These are phyloP conservation scores for Sturnira hondurensis DNA, from an alignment of 2,113 vertebrate species.

Conservation along the genomic window DNA sequence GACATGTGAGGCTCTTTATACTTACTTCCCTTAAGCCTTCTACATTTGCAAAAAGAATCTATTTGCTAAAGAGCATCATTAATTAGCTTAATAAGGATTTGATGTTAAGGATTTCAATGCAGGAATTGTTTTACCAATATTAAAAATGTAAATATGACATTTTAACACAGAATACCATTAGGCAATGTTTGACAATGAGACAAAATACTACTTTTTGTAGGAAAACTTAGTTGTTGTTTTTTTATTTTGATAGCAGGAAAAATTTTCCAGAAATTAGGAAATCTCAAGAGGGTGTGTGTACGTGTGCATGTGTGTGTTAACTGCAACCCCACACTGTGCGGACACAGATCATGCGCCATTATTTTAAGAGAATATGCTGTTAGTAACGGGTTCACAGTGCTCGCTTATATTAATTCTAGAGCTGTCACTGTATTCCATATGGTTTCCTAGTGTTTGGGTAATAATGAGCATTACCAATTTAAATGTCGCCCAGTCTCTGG, in stretches of 20 bases:
- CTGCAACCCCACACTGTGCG: conserved; percentile 31
- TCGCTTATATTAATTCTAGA: conserved; percentile 60
- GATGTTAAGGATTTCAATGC: too few relatives aligned
- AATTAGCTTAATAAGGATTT: too few relatives aligned
- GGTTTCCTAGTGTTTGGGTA: conserved; percentile 65
- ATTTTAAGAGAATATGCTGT: conserved; percentile 54
- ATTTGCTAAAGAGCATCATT: too few relatives aligned
- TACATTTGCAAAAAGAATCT: too few relatives aligned
- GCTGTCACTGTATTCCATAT: conserved; percentile 58
- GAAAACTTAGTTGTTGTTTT: neutral
- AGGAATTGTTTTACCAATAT: too few relatives aligned
- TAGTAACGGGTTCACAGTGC: conserved; percentile 45
- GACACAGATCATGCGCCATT: conserved; percentile 60
- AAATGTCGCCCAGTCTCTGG: conserved; percentile 63
- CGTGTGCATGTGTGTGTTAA: neutral
- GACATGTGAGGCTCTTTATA: too few relatives aligned
- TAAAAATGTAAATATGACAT: neutral
- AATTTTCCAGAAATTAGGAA: neutral
- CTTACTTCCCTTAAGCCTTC: too few relatives aligned
- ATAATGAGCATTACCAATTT: conserved; percentile 69
- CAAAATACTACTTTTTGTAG: neutral
- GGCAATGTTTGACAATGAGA: neutral
- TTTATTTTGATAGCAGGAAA: neutral
- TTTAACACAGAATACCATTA: neutral
- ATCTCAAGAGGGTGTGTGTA: neutral